Percentiles rank a stretch among this genome's conserved stretches.
Evolutionary conservation across 2,797 vertebrate species (phyloP).

Genomic region (Epinephelus awoara): DNA sequence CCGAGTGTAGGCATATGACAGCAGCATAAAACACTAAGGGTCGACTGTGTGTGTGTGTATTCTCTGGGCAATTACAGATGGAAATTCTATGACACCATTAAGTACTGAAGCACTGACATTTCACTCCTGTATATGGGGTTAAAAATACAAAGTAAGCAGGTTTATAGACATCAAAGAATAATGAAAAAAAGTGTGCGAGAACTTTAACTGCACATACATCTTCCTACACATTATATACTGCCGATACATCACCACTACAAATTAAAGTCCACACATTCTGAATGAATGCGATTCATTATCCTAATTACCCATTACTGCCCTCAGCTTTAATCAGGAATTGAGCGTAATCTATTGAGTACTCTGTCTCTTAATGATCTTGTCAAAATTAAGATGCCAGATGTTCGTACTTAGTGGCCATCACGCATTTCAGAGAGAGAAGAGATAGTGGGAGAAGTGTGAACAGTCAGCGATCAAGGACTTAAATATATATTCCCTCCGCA

Average conservation of each 20-base stretch:
- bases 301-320: slow-evolving; percentile 73
- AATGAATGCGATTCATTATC: slow-evolving; percentile 66
- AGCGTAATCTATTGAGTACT: slow-evolving; percentile 66
- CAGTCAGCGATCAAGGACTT: slow-evolving; percentile 16
- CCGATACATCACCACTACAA: slow-evolving; percentile 47
- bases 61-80: slow-evolving; percentile 40
- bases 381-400: slow-evolving; percentile 62
- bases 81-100: slow-evolving; percentile 53
- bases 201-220: slow-evolving; percentile 22
- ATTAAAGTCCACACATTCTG: slow-evolving; percentile 45
- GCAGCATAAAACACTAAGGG: slow-evolving; percentile 13
- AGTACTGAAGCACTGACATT: slow-evolving; percentile 34
- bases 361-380: slow-evolving; percentile 52
- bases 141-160: slow-evolving; percentile 43
- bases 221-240: slow-evolving; percentile 23
- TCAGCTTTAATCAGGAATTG: slow-evolving; percentile 76
- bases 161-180: slow-evolving; percentile 41
- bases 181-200: slow-evolving; percentile 25
- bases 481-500: background rate
- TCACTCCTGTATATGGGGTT: slow-evolving; percentile 42
- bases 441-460: slow-evolving; percentile 3
- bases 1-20: background rate
- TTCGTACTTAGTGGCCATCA: slow-evolving; percentile 35
- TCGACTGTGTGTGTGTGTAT: slow-evolving; percentile 16
- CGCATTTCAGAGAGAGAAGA: slow-evolving; percentile 25